Conservation (phyloP, 1,140 invertebrate genomes). For the Dufourea novaeangliae region DNA sequence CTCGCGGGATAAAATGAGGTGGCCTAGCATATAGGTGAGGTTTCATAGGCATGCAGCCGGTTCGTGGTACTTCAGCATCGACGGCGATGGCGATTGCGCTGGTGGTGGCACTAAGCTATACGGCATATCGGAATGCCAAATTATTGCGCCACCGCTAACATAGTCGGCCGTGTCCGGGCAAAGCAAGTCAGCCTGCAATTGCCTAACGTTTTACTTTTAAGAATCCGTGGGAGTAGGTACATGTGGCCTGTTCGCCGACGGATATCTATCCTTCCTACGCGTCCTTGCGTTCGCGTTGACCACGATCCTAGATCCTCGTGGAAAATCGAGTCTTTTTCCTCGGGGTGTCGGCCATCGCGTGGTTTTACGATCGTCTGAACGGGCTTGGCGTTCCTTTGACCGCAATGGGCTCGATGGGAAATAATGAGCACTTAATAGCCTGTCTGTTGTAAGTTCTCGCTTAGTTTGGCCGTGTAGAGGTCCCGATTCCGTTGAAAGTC, state of each 20-base stretch:
- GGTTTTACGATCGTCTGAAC: too few species aligned
- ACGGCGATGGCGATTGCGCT: not conserved
- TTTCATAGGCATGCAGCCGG: conserved; percentile 34
- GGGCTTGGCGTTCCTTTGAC: not conserved
- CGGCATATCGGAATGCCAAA: conserved; percentile 78
- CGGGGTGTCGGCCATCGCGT: too few species aligned
- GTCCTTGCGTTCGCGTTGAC: not conserved
- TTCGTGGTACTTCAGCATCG: conserved; percentile 20
- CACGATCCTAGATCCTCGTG: not conserved
- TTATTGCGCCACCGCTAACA: conserved; percentile 76
- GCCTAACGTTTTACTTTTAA: conserved; percentile 78
- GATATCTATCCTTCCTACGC: conserved; percentile 7
- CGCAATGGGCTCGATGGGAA: not conserved
- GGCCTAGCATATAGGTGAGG: conserved; percentile 45
- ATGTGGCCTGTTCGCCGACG: too few species aligned
- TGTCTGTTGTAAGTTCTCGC: not conserved
- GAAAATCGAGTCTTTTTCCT: not conserved
- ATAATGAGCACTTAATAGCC: not conserved
- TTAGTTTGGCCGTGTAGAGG: not conserved
- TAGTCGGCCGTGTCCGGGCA: conserved; percentile 69
- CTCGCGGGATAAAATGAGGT: conserved; percentile 47
- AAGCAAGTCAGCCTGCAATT: conserved; percentile 71
- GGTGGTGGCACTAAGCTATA: conserved; percentile 33
- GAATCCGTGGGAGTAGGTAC: conserved; percentile 57
- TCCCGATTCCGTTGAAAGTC: not conserved